Evolutionary conservation across 2,888 invertebrate species (phyloP).

Genomic region (Autographa pulchrina): DNA sequence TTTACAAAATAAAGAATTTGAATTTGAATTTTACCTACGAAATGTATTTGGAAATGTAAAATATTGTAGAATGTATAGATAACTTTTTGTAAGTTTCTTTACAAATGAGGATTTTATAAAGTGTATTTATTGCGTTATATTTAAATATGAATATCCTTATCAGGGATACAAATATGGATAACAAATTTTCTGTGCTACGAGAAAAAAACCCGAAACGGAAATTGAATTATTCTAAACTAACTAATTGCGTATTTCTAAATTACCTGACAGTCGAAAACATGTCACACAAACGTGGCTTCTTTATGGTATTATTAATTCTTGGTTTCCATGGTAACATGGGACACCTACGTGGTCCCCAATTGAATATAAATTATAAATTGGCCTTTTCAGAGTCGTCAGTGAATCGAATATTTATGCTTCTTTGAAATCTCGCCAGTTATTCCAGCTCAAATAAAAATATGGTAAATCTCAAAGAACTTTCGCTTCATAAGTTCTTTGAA

Average conservation of each 20-base stretch:
- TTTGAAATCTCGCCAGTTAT: background rate
- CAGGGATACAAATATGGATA: no score
- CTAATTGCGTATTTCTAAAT: background rate
- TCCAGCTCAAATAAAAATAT: background rate
- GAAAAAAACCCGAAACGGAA: background rate
- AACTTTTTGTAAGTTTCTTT: no score
- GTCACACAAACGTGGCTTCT: background rate
- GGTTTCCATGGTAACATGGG: background rate
- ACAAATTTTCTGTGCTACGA: background rate
- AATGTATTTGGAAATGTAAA: background rate
- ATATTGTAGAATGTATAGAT: background rate
- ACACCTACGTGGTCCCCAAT: background rate
- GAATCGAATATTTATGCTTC: conserved; percentile 6
- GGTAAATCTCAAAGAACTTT: background rate
- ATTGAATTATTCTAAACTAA: background rate
- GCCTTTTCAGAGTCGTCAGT: conserved; percentile 7
- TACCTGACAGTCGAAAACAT: background rate
- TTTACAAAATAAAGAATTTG: no score
- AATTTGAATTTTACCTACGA: background rate
- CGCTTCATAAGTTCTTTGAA: background rate
- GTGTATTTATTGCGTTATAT: background rate
- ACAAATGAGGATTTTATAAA: background rate
- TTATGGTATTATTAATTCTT: background rate
- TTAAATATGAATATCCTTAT: no score
- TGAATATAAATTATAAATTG: conserved; percentile 7